Conservation (phyloP, 1,140 invertebrate species). For the Dryas iulia region DNA sequence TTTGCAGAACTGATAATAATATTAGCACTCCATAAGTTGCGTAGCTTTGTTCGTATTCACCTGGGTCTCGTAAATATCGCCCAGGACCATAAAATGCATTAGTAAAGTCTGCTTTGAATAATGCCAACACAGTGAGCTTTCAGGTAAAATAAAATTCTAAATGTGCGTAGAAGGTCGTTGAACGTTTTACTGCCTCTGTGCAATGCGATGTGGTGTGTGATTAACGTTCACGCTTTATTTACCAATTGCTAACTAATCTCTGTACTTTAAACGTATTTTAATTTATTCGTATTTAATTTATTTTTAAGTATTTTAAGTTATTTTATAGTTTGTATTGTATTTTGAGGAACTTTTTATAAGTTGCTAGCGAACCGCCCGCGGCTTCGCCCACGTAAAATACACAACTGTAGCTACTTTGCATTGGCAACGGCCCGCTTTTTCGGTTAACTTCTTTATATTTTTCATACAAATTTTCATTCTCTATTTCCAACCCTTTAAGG, state of each 20-base stretch:
- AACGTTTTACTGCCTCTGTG: slow-evolving; percentile 7
- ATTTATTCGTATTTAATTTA: not conserved
- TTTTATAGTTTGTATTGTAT: no score
- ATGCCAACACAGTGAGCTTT: slow-evolving; percentile 44
- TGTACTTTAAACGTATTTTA: no score
- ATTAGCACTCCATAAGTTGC: slow-evolving; percentile 39
- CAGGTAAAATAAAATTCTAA: slow-evolving; percentile 34
- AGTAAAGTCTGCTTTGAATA: slow-evolving; percentile 66
- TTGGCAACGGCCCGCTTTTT: no score
- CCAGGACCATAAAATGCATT: slow-evolving; percentile 66
- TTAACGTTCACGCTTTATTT: not conserved
- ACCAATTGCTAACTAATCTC: not conserved
- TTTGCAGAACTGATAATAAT: not conserved
- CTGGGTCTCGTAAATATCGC: slow-evolving; percentile 64
- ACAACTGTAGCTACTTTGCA: no score
- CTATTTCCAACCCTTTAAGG: no score
- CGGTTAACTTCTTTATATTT: no score
- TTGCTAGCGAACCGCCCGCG: no score
- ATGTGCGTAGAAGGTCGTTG: slow-evolving; percentile 22
- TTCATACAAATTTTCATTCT: no score
- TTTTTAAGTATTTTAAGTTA: no score
- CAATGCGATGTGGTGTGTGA: not conserved
- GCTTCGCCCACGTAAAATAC: no score
- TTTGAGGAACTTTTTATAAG: no score
- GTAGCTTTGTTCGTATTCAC: slow-evolving; percentile 49